Percentiles rank a stretch among this genome's conserved stretches.
These are phyloP conservation scores for Sula dactylatra DNA, from an alignment of 2,113 vertebrate species.

Conservation along the genomic window DNA sequence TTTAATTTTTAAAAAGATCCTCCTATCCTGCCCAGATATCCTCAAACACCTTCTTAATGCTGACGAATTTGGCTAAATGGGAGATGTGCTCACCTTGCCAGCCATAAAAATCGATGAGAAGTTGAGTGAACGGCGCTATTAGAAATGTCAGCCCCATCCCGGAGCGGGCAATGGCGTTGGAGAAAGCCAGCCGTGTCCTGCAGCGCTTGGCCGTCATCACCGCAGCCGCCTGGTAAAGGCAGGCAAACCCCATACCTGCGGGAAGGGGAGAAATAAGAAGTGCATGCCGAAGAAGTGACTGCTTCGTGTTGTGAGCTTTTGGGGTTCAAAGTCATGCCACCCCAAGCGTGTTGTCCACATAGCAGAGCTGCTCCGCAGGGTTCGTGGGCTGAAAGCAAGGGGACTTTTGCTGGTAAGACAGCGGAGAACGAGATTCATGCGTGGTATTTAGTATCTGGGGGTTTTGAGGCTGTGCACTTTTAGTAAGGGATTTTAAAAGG, in stretches of 20 bases:
- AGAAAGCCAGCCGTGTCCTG: slow-evolving; percentile 80
- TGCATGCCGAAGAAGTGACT: accelerated
- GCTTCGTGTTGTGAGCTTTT: accelerated
- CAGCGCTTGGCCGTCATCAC: slow-evolving; percentile 85
- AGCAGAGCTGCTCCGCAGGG: background rate
- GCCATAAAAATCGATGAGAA: slow-evolving; percentile 83
- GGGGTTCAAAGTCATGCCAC: accelerated
- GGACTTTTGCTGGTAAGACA: background rate
- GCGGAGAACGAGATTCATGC: accelerated
- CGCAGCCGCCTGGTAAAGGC: slow-evolving; percentile 85
- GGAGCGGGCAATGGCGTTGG: slow-evolving; percentile 84
- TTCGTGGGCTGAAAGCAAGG: accelerated
- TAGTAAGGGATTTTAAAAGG: background rate
- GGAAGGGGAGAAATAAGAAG: background rate
- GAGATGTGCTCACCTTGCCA: slow-evolving; percentile 83
- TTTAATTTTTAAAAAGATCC: background rate
- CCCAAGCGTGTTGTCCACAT: accelerated
- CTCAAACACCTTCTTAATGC: accelerated
- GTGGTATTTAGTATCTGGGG: background rate
- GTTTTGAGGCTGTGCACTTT: background rate
- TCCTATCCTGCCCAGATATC: background rate
- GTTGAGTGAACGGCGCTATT: slow-evolving; percentile 86
- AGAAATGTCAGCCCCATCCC: slow-evolving; percentile 93
- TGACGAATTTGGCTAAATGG: accelerated
- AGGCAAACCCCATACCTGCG: slow-evolving; percentile 85